These are phyloP conservation scores for Bombus consobrinus DNA, from an alignment of 1,140 invertebrate species.

Conservation along the genomic window DNA sequence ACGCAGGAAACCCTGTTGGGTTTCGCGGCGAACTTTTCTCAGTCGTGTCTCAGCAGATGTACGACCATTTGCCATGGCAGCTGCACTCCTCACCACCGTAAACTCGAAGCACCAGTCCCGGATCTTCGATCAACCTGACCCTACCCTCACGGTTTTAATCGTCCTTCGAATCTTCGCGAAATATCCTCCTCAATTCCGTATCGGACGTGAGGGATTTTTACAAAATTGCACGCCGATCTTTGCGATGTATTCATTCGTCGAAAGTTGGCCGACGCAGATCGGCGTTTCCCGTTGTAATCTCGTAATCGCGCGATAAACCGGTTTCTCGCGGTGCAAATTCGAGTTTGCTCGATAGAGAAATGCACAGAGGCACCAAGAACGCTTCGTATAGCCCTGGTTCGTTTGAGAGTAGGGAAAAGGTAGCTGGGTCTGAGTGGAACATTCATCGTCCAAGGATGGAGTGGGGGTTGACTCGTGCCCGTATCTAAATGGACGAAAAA, in stretches of 20 bases:
- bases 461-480: conserved; percentile 35
- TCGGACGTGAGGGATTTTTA: no score
- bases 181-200: no score
- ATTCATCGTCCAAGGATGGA: conserved; percentile 30
- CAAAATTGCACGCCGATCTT: background rate
- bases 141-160: background rate
- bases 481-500: background rate
- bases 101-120: conserved; percentile 51
- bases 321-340: conserved; percentile 36
- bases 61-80: conserved; percentile 78
- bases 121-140: conserved; percentile 24
- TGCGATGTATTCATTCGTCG: background rate
- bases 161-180: no score
- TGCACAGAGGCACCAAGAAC: background rate
- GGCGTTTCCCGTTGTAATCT: background rate
- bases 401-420: conserved; percentile 33
- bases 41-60: conserved; percentile 77
- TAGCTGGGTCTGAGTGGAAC: conserved; percentile 40
- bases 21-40: conserved; percentile 44
- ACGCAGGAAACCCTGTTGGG: conserved; percentile 14
- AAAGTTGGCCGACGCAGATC: background rate
- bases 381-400: conserved; percentile 4
- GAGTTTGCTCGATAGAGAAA: background rate
- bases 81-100: conserved; percentile 72
- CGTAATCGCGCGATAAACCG: conserved; percentile 55